Evolutionary conservation across 2,888 invertebrate species (phyloP).

Genomic region (Schizotus pectinicornis): DNA sequence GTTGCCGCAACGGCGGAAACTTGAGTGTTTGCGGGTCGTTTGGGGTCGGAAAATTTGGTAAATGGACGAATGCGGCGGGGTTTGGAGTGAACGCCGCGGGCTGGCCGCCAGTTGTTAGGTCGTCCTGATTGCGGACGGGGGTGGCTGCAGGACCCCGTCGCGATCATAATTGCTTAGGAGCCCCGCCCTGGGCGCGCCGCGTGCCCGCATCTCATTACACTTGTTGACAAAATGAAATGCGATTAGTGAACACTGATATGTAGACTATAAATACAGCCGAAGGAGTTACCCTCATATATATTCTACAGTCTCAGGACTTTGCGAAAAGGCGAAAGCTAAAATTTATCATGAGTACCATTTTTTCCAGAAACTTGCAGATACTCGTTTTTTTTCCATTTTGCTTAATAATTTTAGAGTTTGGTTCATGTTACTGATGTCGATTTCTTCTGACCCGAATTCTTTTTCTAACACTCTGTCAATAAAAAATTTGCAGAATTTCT

Average conservation of each 20-base stretch:
- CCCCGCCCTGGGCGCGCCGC: slow-evolving; percentile 58
- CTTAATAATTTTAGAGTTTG: too few relatives aligned
- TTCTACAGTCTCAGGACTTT: too few relatives aligned
- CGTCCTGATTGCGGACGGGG: slow-evolving; percentile 46
- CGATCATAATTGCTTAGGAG: slow-evolving; percentile 55
- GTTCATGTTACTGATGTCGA: too few relatives aligned
- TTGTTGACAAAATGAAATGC: slow-evolving; percentile 58
- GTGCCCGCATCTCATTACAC: slow-evolving; percentile 60
- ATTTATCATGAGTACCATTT: too few relatives aligned
- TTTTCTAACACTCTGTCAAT: too few relatives aligned
- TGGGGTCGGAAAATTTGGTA: neutral
- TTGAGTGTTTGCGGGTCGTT: neutral
- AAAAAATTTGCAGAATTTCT: too few relatives aligned
- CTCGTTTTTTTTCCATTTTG: too few relatives aligned
- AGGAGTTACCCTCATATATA: slow-evolving; percentile 7
- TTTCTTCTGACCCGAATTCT: too few relatives aligned
- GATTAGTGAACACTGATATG: slow-evolving; percentile 43
- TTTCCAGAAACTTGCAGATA: too few relatives aligned
- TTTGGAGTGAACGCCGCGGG: neutral
- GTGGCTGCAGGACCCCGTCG: slow-evolving; percentile 49
- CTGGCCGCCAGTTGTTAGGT: neutral
- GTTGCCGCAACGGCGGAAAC: neutral
- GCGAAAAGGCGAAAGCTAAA: too few relatives aligned
- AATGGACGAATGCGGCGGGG: neutral
- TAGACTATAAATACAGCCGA: slow-evolving; percentile 27